Evolutionary conservation across 1,140 invertebrate genomes (phyloP).

Genomic region (Sitobion miscanthi): DNA sequence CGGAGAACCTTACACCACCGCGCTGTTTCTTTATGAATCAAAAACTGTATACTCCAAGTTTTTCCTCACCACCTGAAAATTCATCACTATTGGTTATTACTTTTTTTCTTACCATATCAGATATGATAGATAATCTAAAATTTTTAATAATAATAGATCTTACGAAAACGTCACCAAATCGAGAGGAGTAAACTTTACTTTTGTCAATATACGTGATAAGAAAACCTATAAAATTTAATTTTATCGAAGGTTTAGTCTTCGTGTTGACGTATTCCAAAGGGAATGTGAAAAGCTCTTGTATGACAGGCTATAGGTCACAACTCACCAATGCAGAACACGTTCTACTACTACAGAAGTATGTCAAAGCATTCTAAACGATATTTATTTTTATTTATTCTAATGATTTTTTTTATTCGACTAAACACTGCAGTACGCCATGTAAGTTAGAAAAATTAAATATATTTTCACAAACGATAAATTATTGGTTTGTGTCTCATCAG

Average conservation of each 20-base stretch:
- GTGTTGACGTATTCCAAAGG: not conserved
- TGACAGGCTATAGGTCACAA: not conserved
- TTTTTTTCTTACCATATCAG: not conserved
- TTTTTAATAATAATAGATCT: not conserved
- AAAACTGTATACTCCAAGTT: not conserved
- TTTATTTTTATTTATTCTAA: slow-evolving; percentile 2
- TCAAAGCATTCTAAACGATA: not conserved
- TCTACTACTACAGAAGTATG: not conserved
- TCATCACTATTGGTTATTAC: not conserved
- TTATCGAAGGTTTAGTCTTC: not conserved
- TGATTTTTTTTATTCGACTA: not conserved
- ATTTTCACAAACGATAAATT: not conserved
- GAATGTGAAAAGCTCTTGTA: not conserved
- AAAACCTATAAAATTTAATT: slow-evolving; percentile 1
- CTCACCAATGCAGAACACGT: not conserved
- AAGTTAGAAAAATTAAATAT: not conserved
- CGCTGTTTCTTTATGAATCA: not conserved
- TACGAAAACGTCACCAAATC: not conserved
- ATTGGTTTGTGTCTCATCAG: not conserved
- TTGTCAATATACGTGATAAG: not conserved
- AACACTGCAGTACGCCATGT: not conserved
- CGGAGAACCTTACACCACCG: not conserved
- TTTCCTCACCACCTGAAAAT: not conserved
- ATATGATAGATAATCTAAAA: not conserved
- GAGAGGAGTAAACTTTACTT: not conserved